Evolutionary conservation across 92 coral and sea anemone species (phyloP).

Genomic region (Palythoa grandiflora): DNA sequence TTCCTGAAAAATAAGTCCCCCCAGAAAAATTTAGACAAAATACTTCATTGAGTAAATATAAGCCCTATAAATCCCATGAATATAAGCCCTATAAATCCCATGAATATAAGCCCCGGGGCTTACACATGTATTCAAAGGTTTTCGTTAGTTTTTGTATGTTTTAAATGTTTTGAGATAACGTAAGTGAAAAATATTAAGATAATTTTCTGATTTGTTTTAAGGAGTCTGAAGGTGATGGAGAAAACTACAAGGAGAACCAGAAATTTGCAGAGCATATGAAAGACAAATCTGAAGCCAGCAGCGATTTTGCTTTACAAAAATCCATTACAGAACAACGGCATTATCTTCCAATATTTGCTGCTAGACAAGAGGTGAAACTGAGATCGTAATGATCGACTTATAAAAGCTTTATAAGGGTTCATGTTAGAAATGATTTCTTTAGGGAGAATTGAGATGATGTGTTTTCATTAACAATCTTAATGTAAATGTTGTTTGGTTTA

Average conservation of each 20-base stretch:
- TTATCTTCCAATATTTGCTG: conserved; percentile 94
- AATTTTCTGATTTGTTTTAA: conserved; percentile 10
- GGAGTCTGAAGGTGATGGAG: conserved; percentile 75
- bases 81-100: too few species aligned
- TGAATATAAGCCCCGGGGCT: too few species aligned
- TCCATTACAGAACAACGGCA: conserved; percentile 86
- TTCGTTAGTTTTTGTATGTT: too few species aligned
- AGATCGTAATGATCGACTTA: neutral
- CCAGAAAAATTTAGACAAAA: too few species aligned
- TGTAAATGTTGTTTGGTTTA: too few species aligned
- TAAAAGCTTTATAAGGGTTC: too few species aligned
- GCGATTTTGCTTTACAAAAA: conserved; percentile 96
- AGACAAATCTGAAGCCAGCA: conserved; percentile 84
- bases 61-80: too few species aligned
- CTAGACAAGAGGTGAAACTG: conserved; percentile 84
- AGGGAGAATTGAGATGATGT: neutral
- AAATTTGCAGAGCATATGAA: conserved; percentile 99
- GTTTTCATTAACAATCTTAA: neutral
- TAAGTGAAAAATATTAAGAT: neutral
- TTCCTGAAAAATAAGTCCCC: too few species aligned
- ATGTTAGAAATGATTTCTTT: neutral
- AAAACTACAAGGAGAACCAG: conserved; percentile 84
- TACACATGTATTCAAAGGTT: too few species aligned
- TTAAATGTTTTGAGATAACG: too few species aligned
- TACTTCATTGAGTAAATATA: too few species aligned